These are phyloP conservation scores for Drosophila nikananu DNA, from an alignment of 1,140 invertebrate species.

Conservation along the genomic window DNA sequence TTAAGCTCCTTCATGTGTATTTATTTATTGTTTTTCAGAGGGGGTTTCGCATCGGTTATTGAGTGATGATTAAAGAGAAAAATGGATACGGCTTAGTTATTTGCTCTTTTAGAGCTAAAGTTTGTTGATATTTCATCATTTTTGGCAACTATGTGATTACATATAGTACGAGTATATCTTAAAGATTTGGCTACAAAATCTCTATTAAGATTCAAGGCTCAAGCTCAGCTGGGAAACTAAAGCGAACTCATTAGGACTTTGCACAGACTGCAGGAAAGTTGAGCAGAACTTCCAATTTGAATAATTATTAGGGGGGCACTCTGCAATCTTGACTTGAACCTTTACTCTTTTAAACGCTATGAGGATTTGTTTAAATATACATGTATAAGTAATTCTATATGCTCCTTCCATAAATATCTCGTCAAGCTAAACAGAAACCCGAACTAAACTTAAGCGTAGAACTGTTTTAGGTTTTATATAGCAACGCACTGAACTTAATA, in stretches of 20 bases:
- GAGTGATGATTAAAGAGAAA: neutral
- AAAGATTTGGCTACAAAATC: conserved; percentile 28
- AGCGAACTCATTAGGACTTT: neutral
- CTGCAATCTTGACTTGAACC: neutral
- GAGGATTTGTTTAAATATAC: conserved; percentile 37
- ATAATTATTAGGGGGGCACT: neutral
- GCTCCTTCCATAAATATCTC: conserved; percentile 18
- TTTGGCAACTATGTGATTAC: conserved; percentile 33
- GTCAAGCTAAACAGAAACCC: conserved; percentile 34
- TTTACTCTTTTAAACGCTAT: conserved; percentile 36
- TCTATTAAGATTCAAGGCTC: conserved; percentile 12
- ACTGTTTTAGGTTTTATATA: conserved; percentile 32
- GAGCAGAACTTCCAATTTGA: conserved; percentile 13
- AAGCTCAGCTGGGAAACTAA: conserved; percentile 4
- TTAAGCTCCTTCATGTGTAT: conserved; percentile 40
- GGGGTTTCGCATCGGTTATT: neutral
- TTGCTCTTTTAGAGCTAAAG: conserved; percentile 5
- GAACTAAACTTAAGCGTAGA: conserved; percentile 44
- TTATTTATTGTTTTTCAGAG: conserved; percentile 6
- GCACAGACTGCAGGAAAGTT: conserved; percentile 6
- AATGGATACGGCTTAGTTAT: neutral
- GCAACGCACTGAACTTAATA: conserved; percentile 49
- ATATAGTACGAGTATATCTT: conserved; percentile 9
- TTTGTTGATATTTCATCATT: neutral
- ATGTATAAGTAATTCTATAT: conserved; percentile 34